Evolutionary conservation across 2,888 invertebrate species (phyloP).

Genomic region (Colostygia pectinataria): DNA sequence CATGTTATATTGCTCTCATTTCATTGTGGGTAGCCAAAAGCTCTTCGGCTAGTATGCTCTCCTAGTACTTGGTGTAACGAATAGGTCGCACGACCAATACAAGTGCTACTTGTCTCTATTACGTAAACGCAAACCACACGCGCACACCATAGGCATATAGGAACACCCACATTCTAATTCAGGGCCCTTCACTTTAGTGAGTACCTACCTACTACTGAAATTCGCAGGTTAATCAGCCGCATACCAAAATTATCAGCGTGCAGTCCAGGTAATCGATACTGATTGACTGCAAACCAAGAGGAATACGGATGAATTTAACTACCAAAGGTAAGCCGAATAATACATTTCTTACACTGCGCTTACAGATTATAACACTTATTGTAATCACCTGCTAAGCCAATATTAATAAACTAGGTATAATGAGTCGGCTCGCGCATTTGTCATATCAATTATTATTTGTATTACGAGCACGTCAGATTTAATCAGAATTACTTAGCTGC

Average conservation of each 20-base stretch:
- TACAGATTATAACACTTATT: too few relatives aligned
- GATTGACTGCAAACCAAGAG: constrained; percentile 73
- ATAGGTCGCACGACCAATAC: constrained; percentile 61
- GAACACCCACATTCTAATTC: constrained; percentile 53
- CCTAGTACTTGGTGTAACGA: constrained; percentile 73
- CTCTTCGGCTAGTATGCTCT: constrained; percentile 51
- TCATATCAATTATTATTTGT: too few relatives aligned
- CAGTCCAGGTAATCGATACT: constrained; percentile 68
- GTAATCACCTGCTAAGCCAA: too few relatives aligned
- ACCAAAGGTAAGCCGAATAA: constrained; percentile 68
- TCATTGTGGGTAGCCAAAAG: constrained; percentile 45
- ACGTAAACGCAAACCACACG: constrained; percentile 57
- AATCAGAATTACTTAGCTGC: too few relatives aligned
- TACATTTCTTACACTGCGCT: too few relatives aligned
- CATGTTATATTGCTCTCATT: constrained; percentile 39
- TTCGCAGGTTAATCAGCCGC: constrained; percentile 78
- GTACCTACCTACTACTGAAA: constrained; percentile 71
- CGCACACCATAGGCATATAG: constrained; percentile 39
- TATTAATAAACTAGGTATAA: too few relatives aligned
- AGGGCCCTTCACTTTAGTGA: constrained; percentile 72
- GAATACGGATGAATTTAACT: constrained; percentile 81
- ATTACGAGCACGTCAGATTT: too few relatives aligned
- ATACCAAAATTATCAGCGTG: constrained; percentile 77
- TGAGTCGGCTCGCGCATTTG: too few relatives aligned
- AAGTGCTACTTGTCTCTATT: constrained; percentile 60